Percentiles rank a stretch among this genome's conserved stretches.
phyloP scores from a whole-genome alignment of 2,797 vertebrate species.

The Enteromius thamalakanensis region DNA sequence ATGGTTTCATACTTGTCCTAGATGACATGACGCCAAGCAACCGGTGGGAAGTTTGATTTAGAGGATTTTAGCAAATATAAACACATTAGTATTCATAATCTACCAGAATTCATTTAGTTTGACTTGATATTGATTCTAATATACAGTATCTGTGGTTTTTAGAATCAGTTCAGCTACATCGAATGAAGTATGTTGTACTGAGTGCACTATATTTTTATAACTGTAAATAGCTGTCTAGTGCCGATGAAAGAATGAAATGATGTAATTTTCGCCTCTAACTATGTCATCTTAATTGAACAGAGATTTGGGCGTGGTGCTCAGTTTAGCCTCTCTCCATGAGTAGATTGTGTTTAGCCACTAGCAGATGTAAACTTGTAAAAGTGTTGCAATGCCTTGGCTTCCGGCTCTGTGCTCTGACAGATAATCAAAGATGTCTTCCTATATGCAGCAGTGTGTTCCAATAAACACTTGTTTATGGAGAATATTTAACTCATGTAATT shows the following conservation, averaged over 20 bases:
- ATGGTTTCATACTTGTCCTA: slow-evolving; percentile 43
- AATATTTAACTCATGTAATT: neutral
- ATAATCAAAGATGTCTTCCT: slow-evolving; percentile 20
- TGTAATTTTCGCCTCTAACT: slow-evolving; percentile 25
- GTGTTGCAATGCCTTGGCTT: slow-evolving; percentile 33
- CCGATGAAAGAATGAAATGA: slow-evolving; percentile 15
- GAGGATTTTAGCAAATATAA: neutral
- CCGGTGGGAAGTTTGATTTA: neutral
- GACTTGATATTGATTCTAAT: neutral
- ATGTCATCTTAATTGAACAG: neutral
- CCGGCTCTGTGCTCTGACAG: neutral
- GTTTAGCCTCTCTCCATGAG: neutral
- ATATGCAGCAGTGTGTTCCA: slow-evolving; percentile 1
- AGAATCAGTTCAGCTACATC: neutral
- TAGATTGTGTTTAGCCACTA: neutral
- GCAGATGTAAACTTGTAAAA: slow-evolving; percentile 4
- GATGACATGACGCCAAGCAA: neutral
- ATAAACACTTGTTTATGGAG: neutral
- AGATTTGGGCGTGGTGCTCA: slow-evolving; percentile 54
- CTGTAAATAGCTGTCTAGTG: neutral
- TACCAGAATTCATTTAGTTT: neutral
- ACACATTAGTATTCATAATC: neutral
- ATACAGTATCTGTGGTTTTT: neutral
- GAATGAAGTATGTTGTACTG: neutral
- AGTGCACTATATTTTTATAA: neutral